Evolutionary conservation across 2,113 vertebrate species (phyloP).

Genomic region (Hiodon tergisus): DNA sequence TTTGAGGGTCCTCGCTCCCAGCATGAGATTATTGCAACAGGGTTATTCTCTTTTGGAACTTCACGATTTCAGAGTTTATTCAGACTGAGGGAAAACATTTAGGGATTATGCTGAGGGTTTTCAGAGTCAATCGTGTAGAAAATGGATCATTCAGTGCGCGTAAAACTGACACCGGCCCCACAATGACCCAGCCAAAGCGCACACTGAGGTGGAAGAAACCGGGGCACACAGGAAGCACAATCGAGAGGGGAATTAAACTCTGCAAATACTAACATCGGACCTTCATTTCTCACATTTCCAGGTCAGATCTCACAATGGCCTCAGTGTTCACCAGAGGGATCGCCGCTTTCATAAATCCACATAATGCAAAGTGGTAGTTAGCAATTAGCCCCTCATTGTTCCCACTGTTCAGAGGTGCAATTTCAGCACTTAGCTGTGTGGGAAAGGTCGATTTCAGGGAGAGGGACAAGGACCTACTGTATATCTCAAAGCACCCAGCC

Average conservation of each 20-base stretch:
- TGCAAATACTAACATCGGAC: slow-evolving; percentile 50
- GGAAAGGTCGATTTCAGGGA: slow-evolving; percentile 26
- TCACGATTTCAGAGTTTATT: slow-evolving; percentile 59
- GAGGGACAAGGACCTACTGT: slow-evolving; percentile 22
- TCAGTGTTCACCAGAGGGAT: slow-evolving; percentile 50
- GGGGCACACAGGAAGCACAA: slow-evolving; percentile 56
- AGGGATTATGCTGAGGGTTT: slow-evolving; percentile 68
- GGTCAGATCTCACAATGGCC: slow-evolving; percentile 53
- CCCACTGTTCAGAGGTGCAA: slow-evolving; percentile 38
- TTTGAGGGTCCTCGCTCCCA: slow-evolving; percentile 64
- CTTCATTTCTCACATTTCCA: slow-evolving; percentile 67
- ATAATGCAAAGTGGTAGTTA: slow-evolving; percentile 38
- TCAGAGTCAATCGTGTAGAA: slow-evolving; percentile 75
- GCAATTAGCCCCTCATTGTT: slow-evolving; percentile 58
- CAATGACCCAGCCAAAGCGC: slow-evolving; percentile 54
- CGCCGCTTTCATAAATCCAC: slow-evolving; percentile 48
- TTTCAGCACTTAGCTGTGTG: slow-evolving; percentile 32
- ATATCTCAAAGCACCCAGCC: not conserved
- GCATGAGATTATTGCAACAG: slow-evolving; percentile 67
- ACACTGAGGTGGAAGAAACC: slow-evolving; percentile 68
- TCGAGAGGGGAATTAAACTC: slow-evolving; percentile 63
- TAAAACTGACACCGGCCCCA: slow-evolving; percentile 57
- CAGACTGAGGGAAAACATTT: slow-evolving; percentile 72
- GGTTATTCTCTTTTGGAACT: slow-evolving; percentile 51
- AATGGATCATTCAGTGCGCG: slow-evolving; percentile 70